Conservation (phyloP, 2,797 vertebrate species). For the Petrocephalus schoutedeni region DNA sequence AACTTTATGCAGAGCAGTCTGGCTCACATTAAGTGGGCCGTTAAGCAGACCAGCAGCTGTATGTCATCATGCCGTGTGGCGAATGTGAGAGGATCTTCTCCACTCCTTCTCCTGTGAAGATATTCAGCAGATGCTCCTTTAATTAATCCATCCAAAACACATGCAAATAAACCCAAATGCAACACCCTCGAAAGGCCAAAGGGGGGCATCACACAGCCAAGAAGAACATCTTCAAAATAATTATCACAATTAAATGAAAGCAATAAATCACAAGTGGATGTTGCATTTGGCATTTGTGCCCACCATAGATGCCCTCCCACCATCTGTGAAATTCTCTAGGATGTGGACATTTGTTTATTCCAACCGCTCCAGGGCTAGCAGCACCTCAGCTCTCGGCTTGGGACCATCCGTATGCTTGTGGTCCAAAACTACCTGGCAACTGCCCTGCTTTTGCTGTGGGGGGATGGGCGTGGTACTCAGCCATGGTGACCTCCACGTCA, state of each 20-base stretch:
- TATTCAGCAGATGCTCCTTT: not conserved
- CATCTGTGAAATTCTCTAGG: not conserved
- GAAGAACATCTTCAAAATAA: not conserved
- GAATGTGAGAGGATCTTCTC: not conserved
- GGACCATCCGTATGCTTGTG: not conserved
- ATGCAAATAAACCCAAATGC: not conserved
- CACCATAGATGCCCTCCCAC: not conserved
- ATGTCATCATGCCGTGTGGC: not conserved
- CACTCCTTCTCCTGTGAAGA: not conserved
- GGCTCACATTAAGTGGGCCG: not conserved
- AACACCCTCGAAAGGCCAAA: not conserved
- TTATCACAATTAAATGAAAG: not conserved
- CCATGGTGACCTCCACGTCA: not conserved
- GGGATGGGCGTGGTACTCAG: not conserved
- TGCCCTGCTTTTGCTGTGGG: not conserved
- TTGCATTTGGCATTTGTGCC: not conserved
- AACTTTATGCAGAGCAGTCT: not conserved
- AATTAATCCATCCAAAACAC: not conserved
- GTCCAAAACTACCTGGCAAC: not conserved
- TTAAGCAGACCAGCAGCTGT: not conserved
- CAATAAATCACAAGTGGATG: not conserved
- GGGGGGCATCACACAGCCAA: not conserved
- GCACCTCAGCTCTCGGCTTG: not conserved
- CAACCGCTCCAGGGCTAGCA: not conserved
- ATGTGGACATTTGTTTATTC: not conserved